Percentiles rank a stretch among this genome's conserved stretches.
phyloP scores from a whole-genome alignment of 1,140 invertebrate species.

The Tribolium madens region DNA sequence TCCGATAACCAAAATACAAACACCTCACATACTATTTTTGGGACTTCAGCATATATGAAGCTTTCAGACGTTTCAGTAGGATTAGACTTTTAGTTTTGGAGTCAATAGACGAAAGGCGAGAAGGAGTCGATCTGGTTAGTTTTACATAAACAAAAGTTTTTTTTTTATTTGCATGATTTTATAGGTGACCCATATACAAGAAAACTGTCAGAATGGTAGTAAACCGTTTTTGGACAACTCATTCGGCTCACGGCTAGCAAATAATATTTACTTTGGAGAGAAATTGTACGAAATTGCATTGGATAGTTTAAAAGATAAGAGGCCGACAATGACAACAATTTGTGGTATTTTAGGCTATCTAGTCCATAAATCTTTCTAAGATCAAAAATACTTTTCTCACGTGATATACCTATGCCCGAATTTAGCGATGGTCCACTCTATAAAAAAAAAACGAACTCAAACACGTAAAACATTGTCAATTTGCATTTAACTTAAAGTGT shows the following conservation, averaged over 20 bases:
- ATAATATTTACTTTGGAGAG: conserved; percentile 57
- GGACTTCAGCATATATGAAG: conserved; percentile 84
- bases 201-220: conserved; percentile 61
- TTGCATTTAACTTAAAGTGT: conserved; percentile 92
- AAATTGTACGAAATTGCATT: conserved; percentile 61
- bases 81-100: conserved; percentile 83
- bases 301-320: too few relatives aligned
- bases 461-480: conserved; percentile 96
- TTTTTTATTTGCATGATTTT: neutral
- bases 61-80: conserved; percentile 77
- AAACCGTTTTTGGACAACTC: conserved; percentile 56
- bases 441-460: conserved; percentile 99
- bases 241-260: conserved; percentile 59
- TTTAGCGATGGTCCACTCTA: conserved; percentile 99
- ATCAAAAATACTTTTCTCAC: too few relatives aligned
- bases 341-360: too few relatives aligned
- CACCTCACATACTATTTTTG: conserved; percentile 71
- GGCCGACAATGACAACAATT: too few relatives aligned
- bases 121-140: conserved; percentile 69
- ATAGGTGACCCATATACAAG: conserved; percentile 60
- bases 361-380: too few relatives aligned
- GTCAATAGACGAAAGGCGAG: conserved; percentile 71
- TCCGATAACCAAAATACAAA: conserved; percentile 66
- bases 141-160: neutral
- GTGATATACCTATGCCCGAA: conserved; percentile 98